Percentiles rank a stretch among this genome's conserved stretches.
Conservation (phyloP, 2,888 invertebrate genomes). For the Lasioglossum lativentre region DNA sequence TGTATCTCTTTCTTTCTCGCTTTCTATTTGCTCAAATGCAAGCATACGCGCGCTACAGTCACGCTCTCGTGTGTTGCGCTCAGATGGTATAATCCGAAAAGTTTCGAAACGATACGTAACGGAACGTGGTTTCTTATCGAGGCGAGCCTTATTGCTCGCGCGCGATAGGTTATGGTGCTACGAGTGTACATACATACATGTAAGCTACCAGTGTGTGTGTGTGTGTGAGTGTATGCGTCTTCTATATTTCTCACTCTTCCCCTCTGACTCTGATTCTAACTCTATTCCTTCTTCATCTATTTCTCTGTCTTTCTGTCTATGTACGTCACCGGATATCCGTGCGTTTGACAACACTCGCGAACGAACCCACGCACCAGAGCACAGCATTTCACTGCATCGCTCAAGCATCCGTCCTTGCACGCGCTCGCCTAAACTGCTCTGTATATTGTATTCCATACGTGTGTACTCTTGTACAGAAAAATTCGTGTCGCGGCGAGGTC, state of each 20-base stretch:
- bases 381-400: conserved; percentile 83
- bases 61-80: conserved; percentile 9
- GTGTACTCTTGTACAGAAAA: conserved; percentile 69
- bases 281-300: background rate
- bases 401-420: conserved; percentile 83
- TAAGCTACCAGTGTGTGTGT: conserved; percentile 42
- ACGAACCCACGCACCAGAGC: conserved; percentile 80
- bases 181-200: conserved; percentile 34
- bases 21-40: conserved; percentile 43
- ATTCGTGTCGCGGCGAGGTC: conserved; percentile 54
- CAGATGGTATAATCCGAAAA: conserved; percentile 40
- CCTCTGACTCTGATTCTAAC: background rate
- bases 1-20: background rate
- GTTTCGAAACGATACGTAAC: conserved; percentile 14
- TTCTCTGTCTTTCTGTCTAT: background rate
- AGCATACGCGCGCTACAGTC: conserved; percentile 40
- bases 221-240: conserved; percentile 44
- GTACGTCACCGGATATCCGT: conserved; percentile 62
- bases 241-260: background rate
- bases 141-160: conserved; percentile 2
- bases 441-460: conserved; percentile 65
- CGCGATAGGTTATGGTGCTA: conserved; percentile 32
- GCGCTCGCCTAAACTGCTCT: conserved; percentile 79
- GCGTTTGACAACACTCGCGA: conserved; percentile 69
- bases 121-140: conserved; percentile 24